Percentiles rank a stretch among this genome's conserved stretches.
These are phyloP conservation scores for Polymixis flavicincta DNA, from an alignment of 2,888 invertebrate genomes.

Conservation along the genomic window DNA sequence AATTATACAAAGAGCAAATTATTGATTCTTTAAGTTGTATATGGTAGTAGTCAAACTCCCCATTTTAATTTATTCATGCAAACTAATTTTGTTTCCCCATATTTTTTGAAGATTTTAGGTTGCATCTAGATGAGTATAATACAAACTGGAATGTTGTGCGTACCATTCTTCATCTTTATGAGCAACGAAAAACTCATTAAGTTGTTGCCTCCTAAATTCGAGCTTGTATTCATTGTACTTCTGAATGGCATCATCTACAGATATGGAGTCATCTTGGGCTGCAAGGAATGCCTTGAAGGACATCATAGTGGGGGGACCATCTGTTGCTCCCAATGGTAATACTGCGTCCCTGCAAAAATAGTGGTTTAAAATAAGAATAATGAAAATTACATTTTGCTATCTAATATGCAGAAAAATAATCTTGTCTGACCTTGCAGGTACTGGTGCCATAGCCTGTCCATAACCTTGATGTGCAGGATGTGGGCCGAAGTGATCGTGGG, in stretches of 20 bases:
- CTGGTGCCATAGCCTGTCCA: slow-evolving; percentile 90
- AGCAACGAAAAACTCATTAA: slow-evolving; percentile 99
- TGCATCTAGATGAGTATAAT: slow-evolving; percentile 25
- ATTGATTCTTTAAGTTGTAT: slow-evolving; percentile 42
- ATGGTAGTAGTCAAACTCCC: slow-evolving; percentile 32
- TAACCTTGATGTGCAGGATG: slow-evolving; percentile 92
- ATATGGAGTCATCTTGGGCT: slow-evolving; percentile 99
- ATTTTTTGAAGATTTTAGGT: slow-evolving; percentile 36
- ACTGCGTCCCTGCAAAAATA: slow-evolving; percentile 87
- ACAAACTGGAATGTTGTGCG: slow-evolving; percentile 77
- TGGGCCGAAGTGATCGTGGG: slow-evolving; percentile 89
- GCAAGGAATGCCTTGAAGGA: slow-evolving; percentile 98
- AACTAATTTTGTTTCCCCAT: slow-evolving; percentile 45
- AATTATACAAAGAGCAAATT: slow-evolving; percentile 74
- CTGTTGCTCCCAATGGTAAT: slow-evolving; percentile 84
- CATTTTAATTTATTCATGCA: slow-evolving; percentile 52
- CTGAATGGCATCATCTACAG: slow-evolving; percentile 98
- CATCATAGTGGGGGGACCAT: slow-evolving; percentile 98
- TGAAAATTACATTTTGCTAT: neutral
- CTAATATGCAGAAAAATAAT: neutral
- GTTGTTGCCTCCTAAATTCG: slow-evolving; percentile 98
- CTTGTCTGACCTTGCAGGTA: slow-evolving; percentile 83
- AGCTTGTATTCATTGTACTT: slow-evolving; percentile 99
- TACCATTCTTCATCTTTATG: slow-evolving; percentile 99
- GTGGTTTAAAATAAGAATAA: slow-evolving; percentile 7